phyloP scores from a whole-genome alignment of 1,140 invertebrate genomes.

The Drosophila ananassae region DNA sequence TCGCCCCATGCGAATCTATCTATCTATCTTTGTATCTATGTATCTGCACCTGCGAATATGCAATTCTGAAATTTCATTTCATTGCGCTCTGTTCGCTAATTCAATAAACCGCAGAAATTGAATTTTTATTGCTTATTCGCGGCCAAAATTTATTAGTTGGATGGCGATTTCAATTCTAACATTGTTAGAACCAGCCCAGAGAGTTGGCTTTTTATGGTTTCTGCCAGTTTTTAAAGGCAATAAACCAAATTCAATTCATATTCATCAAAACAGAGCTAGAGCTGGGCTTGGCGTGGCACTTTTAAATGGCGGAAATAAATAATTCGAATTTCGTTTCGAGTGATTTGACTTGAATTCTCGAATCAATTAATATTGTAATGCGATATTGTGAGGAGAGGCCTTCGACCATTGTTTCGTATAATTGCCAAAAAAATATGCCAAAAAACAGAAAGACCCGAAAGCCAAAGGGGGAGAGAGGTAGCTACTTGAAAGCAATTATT shows the following conservation, averaged over 20 bases:
- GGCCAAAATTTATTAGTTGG: conserved; percentile 39
- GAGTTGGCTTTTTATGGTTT: conserved; percentile 24
- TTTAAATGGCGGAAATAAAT: conserved; percentile 16
- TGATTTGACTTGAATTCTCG: neutral
- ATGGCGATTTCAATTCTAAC: conserved; percentile 22
- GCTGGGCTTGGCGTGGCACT: conserved; percentile 3
- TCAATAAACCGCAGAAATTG: conserved; percentile 51
- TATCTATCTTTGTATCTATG: conserved; percentile 35
- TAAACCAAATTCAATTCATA: conserved; percentile 51
- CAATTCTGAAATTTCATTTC: conserved; percentile 30
- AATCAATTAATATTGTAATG: conserved; percentile 22
- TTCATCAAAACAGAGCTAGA: conserved; percentile 33
- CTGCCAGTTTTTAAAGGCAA: neutral
- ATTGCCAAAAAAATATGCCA: conserved; percentile 13
- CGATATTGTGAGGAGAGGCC: no score
- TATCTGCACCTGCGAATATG: conserved; percentile 21
- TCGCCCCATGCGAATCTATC: conserved; percentile 44
- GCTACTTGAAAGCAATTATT: conserved; percentile 47
- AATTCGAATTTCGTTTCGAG: neutral
- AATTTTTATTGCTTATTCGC: conserved; percentile 43
- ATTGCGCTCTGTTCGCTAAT: conserved; percentile 41
- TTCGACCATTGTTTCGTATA: neutral
- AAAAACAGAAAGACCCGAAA: neutral
- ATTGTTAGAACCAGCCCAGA: conserved; percentile 25
- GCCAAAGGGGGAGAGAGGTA: neutral